These are phyloP conservation scores for Thalassaphorura encarpata DNA, from an alignment of 1,140 invertebrate species.

Conservation along the genomic window DNA sequence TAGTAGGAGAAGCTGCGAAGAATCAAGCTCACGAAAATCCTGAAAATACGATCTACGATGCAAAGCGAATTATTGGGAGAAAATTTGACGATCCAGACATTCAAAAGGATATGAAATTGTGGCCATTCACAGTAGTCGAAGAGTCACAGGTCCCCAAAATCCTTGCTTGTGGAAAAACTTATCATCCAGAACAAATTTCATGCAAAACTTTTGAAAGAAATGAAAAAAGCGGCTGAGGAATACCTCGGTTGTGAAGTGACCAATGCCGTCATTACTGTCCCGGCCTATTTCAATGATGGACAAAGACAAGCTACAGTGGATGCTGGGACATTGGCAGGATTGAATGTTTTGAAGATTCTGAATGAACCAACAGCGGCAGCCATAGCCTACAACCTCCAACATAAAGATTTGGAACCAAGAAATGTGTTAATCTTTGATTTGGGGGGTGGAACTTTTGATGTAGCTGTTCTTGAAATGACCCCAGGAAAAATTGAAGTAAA, in stretches of 20 bases:
- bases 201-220: constrained; percentile 42
- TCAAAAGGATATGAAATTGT: constrained; percentile 48
- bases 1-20: constrained; percentile 50
- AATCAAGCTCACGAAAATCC: constrained; percentile 33
- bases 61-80: constrained; percentile 47
- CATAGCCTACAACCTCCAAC: constrained; percentile 86
- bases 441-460: constrained; percentile 48
- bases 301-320: constrained; percentile 95
- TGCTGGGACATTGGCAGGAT: constrained; percentile 76
- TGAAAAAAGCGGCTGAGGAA: constrained; percentile 36
- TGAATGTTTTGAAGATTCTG: constrained; percentile 97
- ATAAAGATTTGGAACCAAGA: constrained; percentile 33
- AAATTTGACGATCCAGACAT: constrained; percentile 44
- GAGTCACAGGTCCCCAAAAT: constrained; percentile 21
- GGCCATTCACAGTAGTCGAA: constrained; percentile 13
- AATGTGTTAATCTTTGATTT: constrained; percentile 37
- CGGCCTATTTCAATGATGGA: constrained; percentile 97
- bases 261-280: constrained; percentile 96
- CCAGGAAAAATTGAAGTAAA: constrained; percentile 42
- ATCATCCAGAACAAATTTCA: constrained; percentile 45
- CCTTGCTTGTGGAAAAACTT: constrained; percentile 38
- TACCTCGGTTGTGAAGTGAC: constrained; percentile 50
- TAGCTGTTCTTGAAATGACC: constrained; percentile 47
- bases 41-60: constrained; percentile 37
- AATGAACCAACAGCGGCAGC: constrained; percentile 99